phyloP scores from a whole-genome alignment of 2,888 invertebrate species.

The Notocelia uddmanniana region DNA sequence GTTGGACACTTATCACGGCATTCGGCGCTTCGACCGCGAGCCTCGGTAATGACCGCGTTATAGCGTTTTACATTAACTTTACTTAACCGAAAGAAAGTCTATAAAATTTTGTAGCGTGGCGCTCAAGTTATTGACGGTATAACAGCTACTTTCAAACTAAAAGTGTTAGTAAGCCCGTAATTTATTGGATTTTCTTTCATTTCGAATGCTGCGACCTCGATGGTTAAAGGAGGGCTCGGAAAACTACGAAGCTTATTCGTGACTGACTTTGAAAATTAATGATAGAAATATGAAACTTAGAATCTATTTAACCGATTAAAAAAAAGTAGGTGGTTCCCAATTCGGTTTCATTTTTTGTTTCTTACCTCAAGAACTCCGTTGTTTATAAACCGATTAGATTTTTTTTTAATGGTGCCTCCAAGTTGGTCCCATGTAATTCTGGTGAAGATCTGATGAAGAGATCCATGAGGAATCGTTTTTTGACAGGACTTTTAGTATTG shows the following conservation, averaged over 20 bases:
- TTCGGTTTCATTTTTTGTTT: too few relatives aligned
- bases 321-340: too few relatives aligned
- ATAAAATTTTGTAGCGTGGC: constrained; percentile 38
- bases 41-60: constrained; percentile 28
- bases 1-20: constrained; percentile 24
- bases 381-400: too few relatives aligned
- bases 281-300: background rate
- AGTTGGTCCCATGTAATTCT: too few relatives aligned
- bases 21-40: constrained; percentile 11
- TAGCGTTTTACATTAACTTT: constrained; percentile 36
- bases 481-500: too few relatives aligned
- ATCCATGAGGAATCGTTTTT: too few relatives aligned
- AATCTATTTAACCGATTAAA: too few relatives aligned
- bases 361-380: too few relatives aligned
- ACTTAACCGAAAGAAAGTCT: constrained; percentile 42
- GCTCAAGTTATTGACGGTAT: constrained; percentile 31
- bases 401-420: too few relatives aligned
- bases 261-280: background rate
- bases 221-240: background rate
- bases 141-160: constrained; percentile 31
- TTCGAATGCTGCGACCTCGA: constrained; percentile 2
- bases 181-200: constrained; percentile 23
- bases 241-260: constrained; percentile 8
- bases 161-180: constrained; percentile 25
- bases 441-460: too few relatives aligned